These are phyloP conservation scores for Scopus umbretta DNA, from an alignment of 2,113 vertebrate species.

Conservation along the genomic window DNA sequence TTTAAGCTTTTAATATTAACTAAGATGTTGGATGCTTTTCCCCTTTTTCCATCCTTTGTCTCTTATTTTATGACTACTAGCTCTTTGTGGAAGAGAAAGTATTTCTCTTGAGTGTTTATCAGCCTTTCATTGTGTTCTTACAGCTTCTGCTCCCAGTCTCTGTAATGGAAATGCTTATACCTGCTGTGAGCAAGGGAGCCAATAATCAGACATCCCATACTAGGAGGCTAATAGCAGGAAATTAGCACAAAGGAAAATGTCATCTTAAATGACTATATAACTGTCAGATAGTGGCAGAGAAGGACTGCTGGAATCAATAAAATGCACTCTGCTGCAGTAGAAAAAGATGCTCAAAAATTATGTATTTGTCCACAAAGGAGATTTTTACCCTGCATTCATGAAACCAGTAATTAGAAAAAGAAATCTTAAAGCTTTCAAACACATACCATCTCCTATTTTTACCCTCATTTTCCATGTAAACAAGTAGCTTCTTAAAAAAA, in stretches of 20 bases:
- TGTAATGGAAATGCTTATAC: not conserved
- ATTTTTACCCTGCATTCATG: not conserved
- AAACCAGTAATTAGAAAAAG: not conserved
- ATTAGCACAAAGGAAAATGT: conserved; percentile 3
- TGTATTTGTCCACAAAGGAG: not conserved
- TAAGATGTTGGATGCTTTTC: not conserved
- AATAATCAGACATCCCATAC: not conserved
- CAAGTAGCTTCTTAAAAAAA: not conserved
- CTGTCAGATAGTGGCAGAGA: not conserved
- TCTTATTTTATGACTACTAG: not conserved
- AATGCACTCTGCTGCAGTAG: not conserved
- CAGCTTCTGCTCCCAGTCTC: not conserved
- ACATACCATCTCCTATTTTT: not conserved
- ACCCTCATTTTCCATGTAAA: not conserved
- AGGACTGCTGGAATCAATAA: not conserved
- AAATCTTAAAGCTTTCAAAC: not conserved
- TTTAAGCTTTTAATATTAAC: not conserved
- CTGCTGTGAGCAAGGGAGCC: not conserved
- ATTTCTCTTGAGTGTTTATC: not conserved
- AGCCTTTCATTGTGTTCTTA: not conserved
- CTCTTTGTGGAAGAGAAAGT: not conserved
- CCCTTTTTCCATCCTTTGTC: not conserved
- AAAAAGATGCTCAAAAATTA: not conserved
- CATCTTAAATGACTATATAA: not conserved
- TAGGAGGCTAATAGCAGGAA: not conserved